Evolutionary conservation across 2,888 invertebrate species (phyloP).

Genomic region (Oscheius sp.): DNA sequence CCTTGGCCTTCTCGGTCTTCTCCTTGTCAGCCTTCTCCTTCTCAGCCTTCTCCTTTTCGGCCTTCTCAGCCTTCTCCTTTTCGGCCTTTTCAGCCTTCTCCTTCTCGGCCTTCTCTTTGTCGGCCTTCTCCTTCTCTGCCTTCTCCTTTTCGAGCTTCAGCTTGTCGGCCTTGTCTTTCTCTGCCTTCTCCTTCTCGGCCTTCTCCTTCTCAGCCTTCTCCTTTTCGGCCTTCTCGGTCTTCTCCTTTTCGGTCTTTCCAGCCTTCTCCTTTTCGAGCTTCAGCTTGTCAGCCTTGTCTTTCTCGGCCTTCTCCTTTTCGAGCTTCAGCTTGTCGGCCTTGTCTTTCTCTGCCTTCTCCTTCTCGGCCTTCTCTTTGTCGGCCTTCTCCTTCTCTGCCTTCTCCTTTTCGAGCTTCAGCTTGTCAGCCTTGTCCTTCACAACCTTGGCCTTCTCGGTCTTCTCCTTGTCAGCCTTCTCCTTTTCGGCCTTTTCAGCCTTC

Average conservation of each 20-base stretch:
- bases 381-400: slow-evolving; percentile 16
- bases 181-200: slow-evolving; percentile 22
- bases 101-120: slow-evolving; percentile 11
- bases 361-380: slow-evolving; percentile 8
- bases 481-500: slow-evolving; percentile 26
- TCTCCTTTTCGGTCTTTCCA: slow-evolving; percentile 26
- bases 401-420: slow-evolving; percentile 33
- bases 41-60: slow-evolving; percentile 35
- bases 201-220: slow-evolving; percentile 35
- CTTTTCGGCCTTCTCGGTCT: slow-evolving; percentile 25
- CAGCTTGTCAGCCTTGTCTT: slow-evolving; percentile 23
- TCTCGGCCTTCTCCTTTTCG: slow-evolving; percentile 25
- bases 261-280: slow-evolving; percentile 25
- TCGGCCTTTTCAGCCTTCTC: slow-evolving; percentile 9
- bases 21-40: slow-evolving; percentile 22
- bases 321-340: slow-evolving; percentile 19
- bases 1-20: no score
- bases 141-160: slow-evolving; percentile 21
- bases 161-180: slow-evolving; percentile 22
- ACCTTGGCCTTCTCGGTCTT: slow-evolving; percentile 23
- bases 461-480: slow-evolving; percentile 28
- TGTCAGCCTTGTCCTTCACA: slow-evolving; percentile 26
- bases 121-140: slow-evolving; percentile 27
- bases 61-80: slow-evolving; percentile 20
- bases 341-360: slow-evolving; percentile 15